A percentile compares a stretch with the other conserved stretches of the same genome.
Conservation (phyloP, 2,797 vertebrate genomes). For the Gastrophryne carolinensis region DNA sequence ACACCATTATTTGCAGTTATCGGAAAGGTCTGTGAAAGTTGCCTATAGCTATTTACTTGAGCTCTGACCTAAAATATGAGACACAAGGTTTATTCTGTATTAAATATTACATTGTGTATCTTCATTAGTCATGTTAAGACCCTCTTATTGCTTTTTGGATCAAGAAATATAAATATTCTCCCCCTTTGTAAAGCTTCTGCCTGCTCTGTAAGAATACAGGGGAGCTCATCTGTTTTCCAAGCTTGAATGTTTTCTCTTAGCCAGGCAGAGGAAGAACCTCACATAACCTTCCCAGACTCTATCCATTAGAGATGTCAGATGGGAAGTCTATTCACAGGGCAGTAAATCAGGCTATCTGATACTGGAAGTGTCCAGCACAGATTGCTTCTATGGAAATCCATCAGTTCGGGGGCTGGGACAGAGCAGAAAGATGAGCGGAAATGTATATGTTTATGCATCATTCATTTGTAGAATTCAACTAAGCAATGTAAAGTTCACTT, state of each 20-base stretch:
- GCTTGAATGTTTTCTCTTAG: neutral
- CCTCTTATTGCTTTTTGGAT: neutral
- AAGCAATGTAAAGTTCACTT: no score
- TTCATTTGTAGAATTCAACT: neutral
- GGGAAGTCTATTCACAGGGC: neutral
- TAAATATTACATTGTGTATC: neutral
- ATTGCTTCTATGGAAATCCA: neutral
- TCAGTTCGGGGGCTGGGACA: neutral
- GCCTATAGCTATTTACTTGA: neutral
- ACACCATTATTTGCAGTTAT: neutral
- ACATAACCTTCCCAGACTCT: constrained; percentile 43
- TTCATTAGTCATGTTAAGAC: neutral
- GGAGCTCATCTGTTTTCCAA: neutral
- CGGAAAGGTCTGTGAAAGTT: neutral
- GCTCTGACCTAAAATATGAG: neutral
- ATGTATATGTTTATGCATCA: neutral
- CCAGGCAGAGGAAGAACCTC: constrained; percentile 53
- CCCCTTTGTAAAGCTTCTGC: neutral
- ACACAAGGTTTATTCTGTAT: neutral
- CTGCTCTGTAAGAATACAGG: neutral
- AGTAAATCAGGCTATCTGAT: neutral
- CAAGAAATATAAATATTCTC: neutral
- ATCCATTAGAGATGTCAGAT: constrained; percentile 30
- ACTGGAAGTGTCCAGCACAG: neutral
- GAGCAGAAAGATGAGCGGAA: neutral